A percentile compares a stretch with the other conserved stretches of the same genome.
phyloP scores from a whole-genome alignment of 2,888 invertebrate genomes.

The Drosophila meridionalis region DNA sequence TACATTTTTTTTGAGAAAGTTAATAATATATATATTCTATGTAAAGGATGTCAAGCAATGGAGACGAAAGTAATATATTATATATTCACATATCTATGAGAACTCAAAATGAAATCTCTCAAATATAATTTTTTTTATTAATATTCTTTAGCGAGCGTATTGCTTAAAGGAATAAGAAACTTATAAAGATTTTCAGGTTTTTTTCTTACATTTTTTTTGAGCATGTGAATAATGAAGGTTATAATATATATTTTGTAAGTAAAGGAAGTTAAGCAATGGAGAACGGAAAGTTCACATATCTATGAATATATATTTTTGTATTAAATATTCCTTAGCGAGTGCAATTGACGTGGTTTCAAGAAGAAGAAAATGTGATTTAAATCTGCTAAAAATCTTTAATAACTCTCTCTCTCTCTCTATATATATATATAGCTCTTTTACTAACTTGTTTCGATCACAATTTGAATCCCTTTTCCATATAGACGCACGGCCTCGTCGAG shows the following conservation, averaged over 20 bases:
- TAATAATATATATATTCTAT: background rate
- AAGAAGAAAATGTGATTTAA: background rate
- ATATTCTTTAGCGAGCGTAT: too few species aligned
- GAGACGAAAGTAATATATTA: background rate
- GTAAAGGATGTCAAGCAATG: background rate
- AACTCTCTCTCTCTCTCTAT: too few species aligned
- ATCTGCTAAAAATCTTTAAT: background rate
- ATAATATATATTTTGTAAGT: background rate
- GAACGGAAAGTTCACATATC: background rate
- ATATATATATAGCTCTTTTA: background rate
- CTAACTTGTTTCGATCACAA: too few species aligned
- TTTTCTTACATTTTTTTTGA: too few species aligned
- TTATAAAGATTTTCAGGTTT: background rate
- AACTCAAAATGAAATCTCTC: background rate
- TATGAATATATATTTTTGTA: background rate
- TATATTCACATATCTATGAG: background rate
- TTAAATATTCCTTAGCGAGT: background rate
- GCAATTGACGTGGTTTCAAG: slow-evolving; percentile 5
- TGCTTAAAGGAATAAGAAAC: background rate
- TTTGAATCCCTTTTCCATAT: slow-evolving; percentile 46
- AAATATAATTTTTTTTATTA: background rate
- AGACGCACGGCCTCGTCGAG: slow-evolving; percentile 85
- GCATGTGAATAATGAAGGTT: too few species aligned
- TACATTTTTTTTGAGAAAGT: too few species aligned
- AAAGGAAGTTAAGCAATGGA: background rate